Evolutionary conservation across 2,888 invertebrate species (phyloP).

Genomic region (Kryphioiulus occultus): DNA sequence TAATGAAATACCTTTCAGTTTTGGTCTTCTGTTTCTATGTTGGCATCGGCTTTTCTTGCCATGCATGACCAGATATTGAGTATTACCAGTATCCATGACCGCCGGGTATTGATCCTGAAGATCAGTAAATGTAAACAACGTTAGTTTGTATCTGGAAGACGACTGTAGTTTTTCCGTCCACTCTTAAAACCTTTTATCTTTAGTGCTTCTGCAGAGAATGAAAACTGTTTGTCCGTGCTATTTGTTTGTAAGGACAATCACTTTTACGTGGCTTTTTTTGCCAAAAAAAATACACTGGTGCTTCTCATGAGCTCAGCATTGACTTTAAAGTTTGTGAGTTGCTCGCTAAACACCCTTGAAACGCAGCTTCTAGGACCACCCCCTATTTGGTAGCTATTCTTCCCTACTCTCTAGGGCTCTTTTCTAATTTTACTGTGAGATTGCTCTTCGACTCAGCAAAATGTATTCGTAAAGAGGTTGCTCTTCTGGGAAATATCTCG

Average conservation of each 20-base stretch:
- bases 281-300: background rate
- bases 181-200: constrained; percentile 5
- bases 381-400: background rate
- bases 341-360: background rate
- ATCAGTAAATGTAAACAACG: background rate
- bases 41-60: background rate
- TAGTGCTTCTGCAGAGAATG: background rate
- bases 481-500: background rate
- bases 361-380: background rate
- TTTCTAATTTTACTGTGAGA: background rate
- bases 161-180: background rate
- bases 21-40: background rate
- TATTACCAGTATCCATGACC: background rate
- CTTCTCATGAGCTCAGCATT: background rate
- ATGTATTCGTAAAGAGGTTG: background rate
- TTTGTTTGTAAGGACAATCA: constrained; percentile 5
- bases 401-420: background rate
- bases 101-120: background rate
- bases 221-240: background rate
- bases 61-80: background rate
- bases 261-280: background rate
- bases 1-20: background rate
- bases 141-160: background rate
- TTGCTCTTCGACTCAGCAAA: background rate
- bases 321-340: background rate